Base-by-base conservation (phyloP, 2,888 invertebrate species). In the Hemicrepidius hirtus region DNA sequence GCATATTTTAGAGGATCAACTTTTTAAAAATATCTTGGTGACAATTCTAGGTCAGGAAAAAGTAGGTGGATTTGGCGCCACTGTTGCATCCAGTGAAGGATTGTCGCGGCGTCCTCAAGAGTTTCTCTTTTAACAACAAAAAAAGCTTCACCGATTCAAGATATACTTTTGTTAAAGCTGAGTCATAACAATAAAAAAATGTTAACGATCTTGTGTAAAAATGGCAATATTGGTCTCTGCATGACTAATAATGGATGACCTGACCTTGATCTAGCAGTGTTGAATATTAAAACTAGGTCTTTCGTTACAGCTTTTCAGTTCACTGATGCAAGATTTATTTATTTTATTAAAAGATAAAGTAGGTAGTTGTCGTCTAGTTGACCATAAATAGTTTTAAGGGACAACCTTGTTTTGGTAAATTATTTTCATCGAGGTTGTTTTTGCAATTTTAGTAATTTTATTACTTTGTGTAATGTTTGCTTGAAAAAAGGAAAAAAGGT, bases 11-110 rank as follows among this genome's bases (percentile, higher is more conserved):
- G 5, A 40, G 40, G 10, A 13, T 1, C n/a, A 40, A n/a, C 13
- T 46, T 46, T 46, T 46, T 20, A 18, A 46, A 18, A 46, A 16
- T 46, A 46, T 46, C 20, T 46, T 46, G 5, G 20, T 32, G 32
- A 32, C 32, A 46, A 46, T 46, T 57, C 57, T 57, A 37, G 57
- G 57, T 57, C 57, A 53, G 53, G 57, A 55, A 57, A 57, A 57
- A 57, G 57, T 57, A 57, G 57, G 57, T 57, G 57, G 57, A 5
- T 20, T 20, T 16, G 57, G 57, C 57, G 57, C 57, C 57, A 40
- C 12, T 40, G 24, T 5, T 24, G 57, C 57, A 37, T 9, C 13
- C 37, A 13, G 24, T 18, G 44, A 44, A 55, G 16, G 55, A 55
- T 55, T 16, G 55, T 35, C 32, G 13, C 55, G 1, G 24, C 13